These are phyloP conservation scores for Zosterops borbonicus DNA, from an alignment of 2,113 vertebrate species.

Conservation along the genomic window DNA sequence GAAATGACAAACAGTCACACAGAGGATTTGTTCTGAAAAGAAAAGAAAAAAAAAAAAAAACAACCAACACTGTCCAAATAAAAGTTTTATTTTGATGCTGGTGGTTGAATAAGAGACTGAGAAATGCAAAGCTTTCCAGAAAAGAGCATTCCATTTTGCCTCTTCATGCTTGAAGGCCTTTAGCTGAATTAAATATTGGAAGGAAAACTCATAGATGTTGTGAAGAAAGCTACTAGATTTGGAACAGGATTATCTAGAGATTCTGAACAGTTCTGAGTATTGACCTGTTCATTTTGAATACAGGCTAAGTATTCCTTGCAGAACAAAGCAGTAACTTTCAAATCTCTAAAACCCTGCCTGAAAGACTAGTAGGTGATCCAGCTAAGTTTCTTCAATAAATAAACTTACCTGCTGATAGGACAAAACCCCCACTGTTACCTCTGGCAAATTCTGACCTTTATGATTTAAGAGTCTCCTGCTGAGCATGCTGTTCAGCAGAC, in stretches of 20 bases:
- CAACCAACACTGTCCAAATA: background rate
- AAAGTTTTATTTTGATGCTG: background rate
- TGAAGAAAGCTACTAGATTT: background rate
- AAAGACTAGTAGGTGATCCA: background rate
- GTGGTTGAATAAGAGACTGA: background rate
- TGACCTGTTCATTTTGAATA: background rate
- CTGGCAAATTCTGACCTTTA: background rate
- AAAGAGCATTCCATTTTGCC: background rate
- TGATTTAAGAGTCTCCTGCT: background rate
- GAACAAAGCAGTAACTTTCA: background rate
- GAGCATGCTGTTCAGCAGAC: background rate
- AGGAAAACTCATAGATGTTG: background rate
- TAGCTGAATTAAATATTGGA: background rate
- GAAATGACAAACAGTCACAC: background rate
- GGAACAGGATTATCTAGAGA: background rate
- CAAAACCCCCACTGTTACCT: background rate
- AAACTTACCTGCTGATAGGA: background rate
- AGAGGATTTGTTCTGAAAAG: background rate
- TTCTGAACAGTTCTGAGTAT: background rate
- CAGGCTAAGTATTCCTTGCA: background rate
- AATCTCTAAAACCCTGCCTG: background rate
- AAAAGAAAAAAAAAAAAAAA: background rate
- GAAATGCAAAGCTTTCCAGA: background rate
- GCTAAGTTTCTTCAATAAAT: background rate
- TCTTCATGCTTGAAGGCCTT: background rate